Base-by-base conservation (phyloP, 2,888 invertebrate species). In the Crossocerus cetratus region DNA sequence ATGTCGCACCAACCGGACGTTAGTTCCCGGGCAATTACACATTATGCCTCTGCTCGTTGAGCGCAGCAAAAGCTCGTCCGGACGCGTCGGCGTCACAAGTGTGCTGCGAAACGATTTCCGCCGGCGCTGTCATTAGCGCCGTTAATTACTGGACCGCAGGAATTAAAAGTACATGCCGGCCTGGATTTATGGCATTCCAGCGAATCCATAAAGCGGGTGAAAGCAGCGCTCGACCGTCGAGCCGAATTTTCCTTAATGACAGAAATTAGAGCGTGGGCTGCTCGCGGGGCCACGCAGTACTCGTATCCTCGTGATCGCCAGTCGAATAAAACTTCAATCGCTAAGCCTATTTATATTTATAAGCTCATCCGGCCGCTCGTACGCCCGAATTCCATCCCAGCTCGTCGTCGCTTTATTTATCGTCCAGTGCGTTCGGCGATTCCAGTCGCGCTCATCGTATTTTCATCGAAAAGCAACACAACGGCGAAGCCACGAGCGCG, bases 401-500 rank as follows among this genome's bases (percentile, higher is more conserved):
- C 5, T 5, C 32, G 32, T 32, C 32, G 58, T 11, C 18, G 45
- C 54, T 69, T 56, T 45, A 59, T 69, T 20, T 43, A 23, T 57
- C 14, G 32, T 14, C 11, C 64, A 13, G 43, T 53, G 55, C 45
- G 54, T 55, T 55, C 53, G 58, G 63, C 70, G 67, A 73, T 73
- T 76, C 69, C 65, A 58, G 73, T 65, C 62, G 57, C 69, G 59
- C 73, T 76, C 73, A 56, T 76, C 62, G 71, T 71, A 49, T 65
- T 72, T 80, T 70, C 72, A 74, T 77, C 68, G 69, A 59, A 57
- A 57, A 77, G 61, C 42, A 45, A 59, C 57, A 64, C 60, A 18
- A 57, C 16, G 49, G 49, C 18, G 45, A 0, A 32, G 16, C 21
- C 20, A 43, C 49, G 14, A 16, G 13, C 14, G 16, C 49, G 49